Conservation (phyloP, 2,888 invertebrate genomes). For the Timema podura region DNA sequence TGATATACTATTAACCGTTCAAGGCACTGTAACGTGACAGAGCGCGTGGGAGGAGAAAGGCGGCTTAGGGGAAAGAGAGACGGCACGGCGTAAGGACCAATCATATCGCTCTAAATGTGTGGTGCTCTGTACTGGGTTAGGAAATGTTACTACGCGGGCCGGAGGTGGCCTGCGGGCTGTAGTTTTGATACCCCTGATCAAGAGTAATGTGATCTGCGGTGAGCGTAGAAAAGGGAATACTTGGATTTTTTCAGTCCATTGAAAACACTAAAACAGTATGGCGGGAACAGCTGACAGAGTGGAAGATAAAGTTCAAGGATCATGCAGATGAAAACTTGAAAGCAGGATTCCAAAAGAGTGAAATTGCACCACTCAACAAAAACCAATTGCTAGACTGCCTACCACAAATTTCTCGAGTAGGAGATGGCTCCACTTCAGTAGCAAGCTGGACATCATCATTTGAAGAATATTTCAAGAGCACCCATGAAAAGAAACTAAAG, state of each 20-base stretch:
- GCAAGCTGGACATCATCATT: slow-evolving; percentile 4
- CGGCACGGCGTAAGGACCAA: too few relatives aligned
- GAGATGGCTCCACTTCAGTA: neutral
- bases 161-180: too few relatives aligned
- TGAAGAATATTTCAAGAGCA: neutral
- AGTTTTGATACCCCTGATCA: too few relatives aligned
- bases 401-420: neutral
- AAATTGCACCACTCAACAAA: slow-evolving; percentile 5
- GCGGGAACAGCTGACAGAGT: slow-evolving; percentile 7
- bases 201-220: too few relatives aligned
- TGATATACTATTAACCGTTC: too few relatives aligned
- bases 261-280: neutral
- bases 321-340: neutral
- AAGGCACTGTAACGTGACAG: too few relatives aligned
- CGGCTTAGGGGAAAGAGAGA: too few relatives aligned
- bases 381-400: neutral
- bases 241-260: slow-evolving; percentile 11
- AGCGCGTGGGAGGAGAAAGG: too few relatives aligned
- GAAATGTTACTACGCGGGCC: too few relatives aligned
- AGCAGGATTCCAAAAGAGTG: slow-evolving; percentile 4
- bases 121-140: too few relatives aligned
- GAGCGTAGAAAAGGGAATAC: neutral
- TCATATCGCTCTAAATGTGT: too few relatives aligned
- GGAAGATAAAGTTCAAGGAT: slow-evolving; percentile 15
- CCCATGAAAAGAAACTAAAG: slow-evolving; percentile 10